phyloP scores from a whole-genome alignment of 1,140 invertebrate species.

The Lordiphosa clarofinis region DNA sequence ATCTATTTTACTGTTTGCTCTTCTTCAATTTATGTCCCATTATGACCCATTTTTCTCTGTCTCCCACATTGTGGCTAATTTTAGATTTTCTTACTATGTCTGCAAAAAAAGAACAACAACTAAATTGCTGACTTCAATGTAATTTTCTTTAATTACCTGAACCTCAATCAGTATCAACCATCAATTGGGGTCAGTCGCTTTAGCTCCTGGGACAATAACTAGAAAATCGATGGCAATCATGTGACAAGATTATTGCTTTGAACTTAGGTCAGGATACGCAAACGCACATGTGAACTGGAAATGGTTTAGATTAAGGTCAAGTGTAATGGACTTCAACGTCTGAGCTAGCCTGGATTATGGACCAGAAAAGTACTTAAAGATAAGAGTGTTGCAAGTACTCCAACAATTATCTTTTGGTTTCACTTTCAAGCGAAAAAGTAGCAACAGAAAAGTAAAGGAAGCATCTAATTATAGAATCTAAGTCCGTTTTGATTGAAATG shows the following conservation, averaged over 20 bases:
- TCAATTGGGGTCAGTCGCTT: constrained; percentile 39
- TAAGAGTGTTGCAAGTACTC: neutral
- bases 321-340: constrained; percentile 40
- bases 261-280: constrained; percentile 22
- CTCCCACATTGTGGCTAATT: too few species aligned
- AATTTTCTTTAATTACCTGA: constrained; percentile 39
- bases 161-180: constrained; percentile 18
- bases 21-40: too few species aligned
- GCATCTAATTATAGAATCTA: too few species aligned
- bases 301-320: constrained; percentile 23
- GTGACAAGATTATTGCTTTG: constrained; percentile 22
- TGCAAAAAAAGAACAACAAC: too few species aligned
- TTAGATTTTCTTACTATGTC: too few species aligned
- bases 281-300: constrained; percentile 13
- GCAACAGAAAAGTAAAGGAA: too few species aligned
- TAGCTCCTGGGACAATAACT: constrained; percentile 8
- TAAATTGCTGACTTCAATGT: constrained; percentile 1
- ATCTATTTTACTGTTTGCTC: too few species aligned
- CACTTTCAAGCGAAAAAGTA: neutral
- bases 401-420: constrained; percentile 25
- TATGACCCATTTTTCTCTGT: too few species aligned
- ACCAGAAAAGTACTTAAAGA: neutral
- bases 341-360: constrained; percentile 26
- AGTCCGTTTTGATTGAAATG: too few species aligned
- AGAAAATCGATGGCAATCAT: constrained; percentile 47